These are phyloP conservation scores for Celastrina argiolus DNA, from an alignment of 2,888 invertebrate species.

Conservation along the genomic window DNA sequence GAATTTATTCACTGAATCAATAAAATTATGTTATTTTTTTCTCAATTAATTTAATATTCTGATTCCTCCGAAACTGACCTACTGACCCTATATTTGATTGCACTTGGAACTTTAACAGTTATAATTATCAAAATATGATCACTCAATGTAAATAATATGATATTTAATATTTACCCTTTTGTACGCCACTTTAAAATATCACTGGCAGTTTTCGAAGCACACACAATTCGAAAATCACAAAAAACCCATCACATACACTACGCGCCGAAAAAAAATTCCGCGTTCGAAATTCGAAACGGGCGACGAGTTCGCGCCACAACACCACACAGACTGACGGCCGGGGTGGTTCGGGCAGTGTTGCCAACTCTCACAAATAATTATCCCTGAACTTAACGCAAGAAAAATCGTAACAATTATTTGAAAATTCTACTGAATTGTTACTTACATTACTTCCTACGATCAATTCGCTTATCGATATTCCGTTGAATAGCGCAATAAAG, in stretches of 20 bases:
- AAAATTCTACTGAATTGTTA: no score
- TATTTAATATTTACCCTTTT: not conserved
- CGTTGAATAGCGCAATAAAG: no score
- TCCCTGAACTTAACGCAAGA: no score
- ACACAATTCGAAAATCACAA: not conserved
- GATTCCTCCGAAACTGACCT: not conserved
- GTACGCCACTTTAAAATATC: not conserved
- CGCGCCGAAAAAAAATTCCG: slow-evolving; percentile 20
- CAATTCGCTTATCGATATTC: no score
- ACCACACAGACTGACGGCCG: not conserved
- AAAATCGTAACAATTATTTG: no score
- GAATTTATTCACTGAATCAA: not conserved
- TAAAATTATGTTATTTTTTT: not conserved
- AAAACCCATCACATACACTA: slow-evolving; percentile 22
- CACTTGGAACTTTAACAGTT: not conserved
- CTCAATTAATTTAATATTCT: no score
- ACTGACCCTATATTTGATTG: not conserved
- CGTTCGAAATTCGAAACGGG: slow-evolving; percentile 7
- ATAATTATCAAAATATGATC: not conserved
- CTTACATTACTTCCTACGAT: no score
- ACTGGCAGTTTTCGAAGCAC: not conserved
- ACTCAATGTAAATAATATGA: not conserved
- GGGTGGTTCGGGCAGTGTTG: no score
- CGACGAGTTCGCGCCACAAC: not conserved
- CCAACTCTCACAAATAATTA: no score